Percentiles rank a stretch among this genome's conserved stretches.
Conservation (phyloP, 2,888 invertebrate genomes). For the Agrochola lota region DNA sequence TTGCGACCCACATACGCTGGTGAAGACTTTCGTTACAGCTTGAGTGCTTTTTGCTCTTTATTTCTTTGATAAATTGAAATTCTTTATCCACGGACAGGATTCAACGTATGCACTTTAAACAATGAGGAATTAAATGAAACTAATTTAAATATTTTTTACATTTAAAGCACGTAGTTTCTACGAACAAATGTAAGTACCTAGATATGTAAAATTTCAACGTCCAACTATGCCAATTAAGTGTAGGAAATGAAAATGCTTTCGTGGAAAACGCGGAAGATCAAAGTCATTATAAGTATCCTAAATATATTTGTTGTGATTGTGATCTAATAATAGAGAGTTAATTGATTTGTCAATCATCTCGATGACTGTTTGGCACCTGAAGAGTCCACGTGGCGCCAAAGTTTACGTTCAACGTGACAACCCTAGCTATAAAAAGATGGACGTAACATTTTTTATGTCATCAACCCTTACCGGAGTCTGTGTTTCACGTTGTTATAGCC, state of each 20-base stretch:
- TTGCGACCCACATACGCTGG: slow-evolving; percentile 41
- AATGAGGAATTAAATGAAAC: neutral
- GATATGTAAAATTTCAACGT: neutral
- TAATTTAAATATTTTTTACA: slow-evolving; percentile 9
- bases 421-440: neutral
- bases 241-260: slow-evolving; percentile 1
- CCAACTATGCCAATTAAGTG: slow-evolving; percentile 12
- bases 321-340: slow-evolving; percentile 36
- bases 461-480: neutral
- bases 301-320: slow-evolving; percentile 31
- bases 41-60: slow-evolving; percentile 18
- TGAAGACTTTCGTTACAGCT: slow-evolving; percentile 14
- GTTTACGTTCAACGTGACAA: slow-evolving; percentile 9
- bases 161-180: neutral
- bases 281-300: slow-evolving; percentile 30
- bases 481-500: neutral
- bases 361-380: slow-evolving; percentile 47
- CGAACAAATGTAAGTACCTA: neutral
- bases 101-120: neutral
- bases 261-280: slow-evolving; percentile 26
- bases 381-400: slow-evolving; percentile 43
- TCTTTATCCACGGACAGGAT: neutral
- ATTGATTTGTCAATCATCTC: slow-evolving; percentile 50
- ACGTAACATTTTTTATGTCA: neutral
- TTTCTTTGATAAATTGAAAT: slow-evolving; percentile 16